These are phyloP conservation scores for Zoanthus sociatus DNA, from an alignment of 92 coral and sea anemone species.

Conservation along the genomic window DNA sequence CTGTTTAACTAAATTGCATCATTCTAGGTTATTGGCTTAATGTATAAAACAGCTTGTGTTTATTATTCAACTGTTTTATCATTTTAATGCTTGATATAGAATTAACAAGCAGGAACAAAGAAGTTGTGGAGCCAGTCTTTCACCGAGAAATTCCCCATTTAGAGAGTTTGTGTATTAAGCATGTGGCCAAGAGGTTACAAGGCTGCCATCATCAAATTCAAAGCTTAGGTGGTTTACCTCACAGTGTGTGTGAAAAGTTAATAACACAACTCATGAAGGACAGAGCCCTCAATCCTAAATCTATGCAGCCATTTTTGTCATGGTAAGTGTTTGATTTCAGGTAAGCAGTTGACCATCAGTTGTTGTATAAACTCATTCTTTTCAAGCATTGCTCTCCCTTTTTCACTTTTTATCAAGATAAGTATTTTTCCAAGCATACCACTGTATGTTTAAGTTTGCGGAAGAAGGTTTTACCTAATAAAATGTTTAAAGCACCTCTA, in stretches of 20 bases:
- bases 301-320: constrained; percentile 79
- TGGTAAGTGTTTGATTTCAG: constrained; percentile 67
- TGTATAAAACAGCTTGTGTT: no score
- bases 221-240: constrained; percentile 80
- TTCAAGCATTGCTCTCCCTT: no score
- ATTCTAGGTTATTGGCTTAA: no score
- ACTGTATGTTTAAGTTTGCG: no score
- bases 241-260: constrained; percentile 85
- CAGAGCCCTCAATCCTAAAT: constrained; percentile 82
- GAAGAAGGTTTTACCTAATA: no score
- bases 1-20: no score
- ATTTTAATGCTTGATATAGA: neutral
- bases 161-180: constrained; percentile 79
- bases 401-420: no score
- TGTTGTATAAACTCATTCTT: no score
- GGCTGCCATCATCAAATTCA: constrained; percentile 83
- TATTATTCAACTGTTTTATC: no score
- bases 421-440: no score
- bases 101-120: constrained; percentile 19
- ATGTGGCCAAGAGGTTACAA: constrained; percentile 78
- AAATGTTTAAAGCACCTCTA: no score
- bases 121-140: constrained; percentile 57
- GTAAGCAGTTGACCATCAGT: no score
- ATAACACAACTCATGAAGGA: constrained; percentile 77
- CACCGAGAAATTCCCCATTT: constrained; percentile 79